Conservation (phyloP, 2,113 vertebrate genomes). For the Marmota flaviventris region DNA sequence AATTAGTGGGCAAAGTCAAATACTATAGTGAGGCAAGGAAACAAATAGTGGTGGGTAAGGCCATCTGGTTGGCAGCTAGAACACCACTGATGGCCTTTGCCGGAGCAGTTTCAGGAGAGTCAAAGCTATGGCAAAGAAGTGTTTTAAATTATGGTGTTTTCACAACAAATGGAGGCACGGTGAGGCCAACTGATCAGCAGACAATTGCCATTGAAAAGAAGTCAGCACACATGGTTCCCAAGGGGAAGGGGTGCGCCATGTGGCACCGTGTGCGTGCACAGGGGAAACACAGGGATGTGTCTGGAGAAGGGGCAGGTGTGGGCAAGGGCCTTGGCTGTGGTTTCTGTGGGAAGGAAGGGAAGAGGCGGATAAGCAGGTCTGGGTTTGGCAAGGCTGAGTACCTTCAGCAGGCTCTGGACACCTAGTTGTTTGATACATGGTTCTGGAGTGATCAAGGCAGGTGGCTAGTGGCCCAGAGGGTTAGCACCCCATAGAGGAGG, state of each 20-base stretch:
- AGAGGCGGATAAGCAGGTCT: not conserved
- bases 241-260: not conserved
- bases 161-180: not conserved
- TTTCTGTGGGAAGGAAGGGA: not conserved
- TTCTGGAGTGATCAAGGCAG: not conserved
- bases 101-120: not conserved
- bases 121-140: not conserved
- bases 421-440: not conserved
- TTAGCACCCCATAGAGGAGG: not conserved
- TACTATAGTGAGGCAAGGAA: not conserved
- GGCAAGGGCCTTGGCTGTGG: not conserved
- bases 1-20: not conserved
- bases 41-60: not conserved
- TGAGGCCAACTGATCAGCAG: not conserved
- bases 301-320: not conserved
- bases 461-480: not conserved
- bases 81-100: not conserved
- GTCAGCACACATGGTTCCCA: not conserved
- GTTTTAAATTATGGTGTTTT: not conserved
- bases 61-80: not conserved
- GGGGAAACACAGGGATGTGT: no score
- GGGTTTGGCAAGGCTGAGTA: not conserved
- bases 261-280: no score
- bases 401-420: not conserved
- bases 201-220: not conserved